Conservation (phyloP, 35 echinoderm and acorn worm species). For the Eucidaris tribuloides region DNA sequence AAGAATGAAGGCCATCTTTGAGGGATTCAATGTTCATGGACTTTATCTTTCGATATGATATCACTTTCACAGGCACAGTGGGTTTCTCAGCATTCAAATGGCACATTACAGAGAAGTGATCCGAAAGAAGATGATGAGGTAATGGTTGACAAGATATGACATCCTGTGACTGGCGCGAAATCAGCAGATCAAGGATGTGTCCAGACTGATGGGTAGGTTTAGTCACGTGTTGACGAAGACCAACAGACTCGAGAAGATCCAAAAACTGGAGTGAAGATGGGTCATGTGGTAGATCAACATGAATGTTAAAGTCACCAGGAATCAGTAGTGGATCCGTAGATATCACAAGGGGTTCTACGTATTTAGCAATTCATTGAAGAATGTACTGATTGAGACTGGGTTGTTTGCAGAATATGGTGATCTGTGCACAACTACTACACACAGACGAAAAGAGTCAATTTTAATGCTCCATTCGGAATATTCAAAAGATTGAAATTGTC, state of each 20-base stretch:
- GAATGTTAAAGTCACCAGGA: conserved; percentile 28
- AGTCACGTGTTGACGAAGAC: conserved; percentile 1
- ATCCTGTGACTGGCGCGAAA: not conserved
- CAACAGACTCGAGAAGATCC: conserved; percentile 7
- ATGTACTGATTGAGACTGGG: too few relatives aligned
- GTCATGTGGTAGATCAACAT: conserved; percentile 14
- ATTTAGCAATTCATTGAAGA: too few relatives aligned
- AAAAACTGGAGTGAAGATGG: not conserved
- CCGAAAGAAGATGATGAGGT: not conserved
- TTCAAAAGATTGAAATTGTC: not conserved
- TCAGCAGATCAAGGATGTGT: conserved; percentile 32
- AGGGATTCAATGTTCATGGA: not conserved
- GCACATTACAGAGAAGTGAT: not conserved
- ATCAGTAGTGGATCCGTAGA: not conserved
- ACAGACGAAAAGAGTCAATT: not conserved
- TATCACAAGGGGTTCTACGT: not conserved
- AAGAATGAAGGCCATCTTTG: not conserved
- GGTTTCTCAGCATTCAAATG: too few relatives aligned
- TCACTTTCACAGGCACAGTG: too few relatives aligned
- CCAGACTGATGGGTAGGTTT: conserved; percentile 16
- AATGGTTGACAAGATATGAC: not conserved
- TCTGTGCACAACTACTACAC: too few relatives aligned
- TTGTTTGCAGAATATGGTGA: too few relatives aligned
- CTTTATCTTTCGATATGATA: not conserved
- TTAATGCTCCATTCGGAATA: conserved; percentile 8